These are phyloP conservation scores for Brachionus asplanchnoidis DNA, from an alignment of 1,140 invertebrate species.

Conservation along the genomic window DNA sequence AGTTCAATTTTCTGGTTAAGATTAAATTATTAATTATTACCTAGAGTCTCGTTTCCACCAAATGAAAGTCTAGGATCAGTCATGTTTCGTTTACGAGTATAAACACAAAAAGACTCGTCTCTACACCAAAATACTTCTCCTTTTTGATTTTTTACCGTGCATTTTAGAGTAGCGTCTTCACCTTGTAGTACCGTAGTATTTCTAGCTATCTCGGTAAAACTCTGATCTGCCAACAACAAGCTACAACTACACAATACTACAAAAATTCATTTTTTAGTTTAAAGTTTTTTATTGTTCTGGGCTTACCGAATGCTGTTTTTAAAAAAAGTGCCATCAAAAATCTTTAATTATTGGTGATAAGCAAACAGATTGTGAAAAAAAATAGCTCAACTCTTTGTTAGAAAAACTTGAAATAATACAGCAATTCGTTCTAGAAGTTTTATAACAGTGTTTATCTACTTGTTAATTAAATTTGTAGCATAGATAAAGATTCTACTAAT, in stretches of 20 bases:
- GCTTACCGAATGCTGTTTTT: neutral
- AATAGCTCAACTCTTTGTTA: neutral
- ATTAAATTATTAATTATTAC: neutral
- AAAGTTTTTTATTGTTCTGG: neutral
- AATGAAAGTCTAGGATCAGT: neutral
- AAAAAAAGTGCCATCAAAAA: neutral
- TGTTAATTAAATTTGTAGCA: neutral
- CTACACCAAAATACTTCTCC: slow-evolving; percentile 36
- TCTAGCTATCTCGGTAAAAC: neutral
- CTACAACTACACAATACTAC: neutral
- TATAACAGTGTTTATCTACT: neutral
- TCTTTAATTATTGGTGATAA: neutral
- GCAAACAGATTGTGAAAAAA: neutral
- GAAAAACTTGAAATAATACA: neutral
- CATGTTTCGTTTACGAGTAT: slow-evolving; percentile 20
- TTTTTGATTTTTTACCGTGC: slow-evolving; percentile 24
- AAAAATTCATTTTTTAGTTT: neutral
- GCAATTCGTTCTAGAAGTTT: neutral
- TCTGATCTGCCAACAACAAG: neutral
- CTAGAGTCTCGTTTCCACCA: neutral
- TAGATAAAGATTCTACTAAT: neutral
- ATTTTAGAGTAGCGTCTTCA: neutral
- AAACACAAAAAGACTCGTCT: slow-evolving; percentile 27
- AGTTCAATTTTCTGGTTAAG: neutral
- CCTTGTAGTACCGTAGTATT: slow-evolving; percentile 12